Evolutionary conservation across 2,113 vertebrate genomes (phyloP), one percentile per base, ranked within the genome.

Genomic region (Philantomba maxwellii): DNA sequence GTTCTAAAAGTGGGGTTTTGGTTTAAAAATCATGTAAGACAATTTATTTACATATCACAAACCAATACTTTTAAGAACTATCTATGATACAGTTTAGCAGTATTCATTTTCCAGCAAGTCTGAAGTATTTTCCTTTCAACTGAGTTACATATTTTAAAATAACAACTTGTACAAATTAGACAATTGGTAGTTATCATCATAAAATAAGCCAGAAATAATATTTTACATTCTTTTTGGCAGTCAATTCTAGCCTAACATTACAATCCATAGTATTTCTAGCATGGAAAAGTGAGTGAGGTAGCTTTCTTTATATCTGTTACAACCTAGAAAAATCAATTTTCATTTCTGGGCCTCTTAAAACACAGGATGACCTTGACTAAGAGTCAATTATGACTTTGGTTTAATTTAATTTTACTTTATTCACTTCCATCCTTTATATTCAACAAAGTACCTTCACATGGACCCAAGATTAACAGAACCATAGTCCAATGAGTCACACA

Each of bases 131-230:
- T 95, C 80, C 36, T 51, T 86, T 93, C 78, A 94, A 81, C 1
- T 84, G 39, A 93, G 62, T 91, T 87, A 90, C 10, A 23, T 51
- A 58, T 81, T 51, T 92, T 77, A 36, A 45, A 90, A 90, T 93
- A 88, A 49, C 8, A 70, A 85, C 58, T 36, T 94, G 51, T 53
- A 39, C 66, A 89, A 80, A 95, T 60, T 85, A 80, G 70, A 89
- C 94, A 95, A 92, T 80, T 53, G 88, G 28, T 66, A 85, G 66
- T 57, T 88, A 70, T 58, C 64, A 57, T 17, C 33, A 58, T 66
- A 88, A 91, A 95, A 39, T 51, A 97, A 77, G 70, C 30, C 33
- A 82, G n/a, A 93, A 45, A 95, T 78, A 91, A 53, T 45, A 97
- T 70, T 95, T 73, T n/a, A 80, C 53, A 86, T 92, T 89, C 26